Evolutionary conservation across 2,888 invertebrate species (phyloP), one percentile per base, ranked within the genome.

Genomic region (Synergus umbraculus): DNA sequence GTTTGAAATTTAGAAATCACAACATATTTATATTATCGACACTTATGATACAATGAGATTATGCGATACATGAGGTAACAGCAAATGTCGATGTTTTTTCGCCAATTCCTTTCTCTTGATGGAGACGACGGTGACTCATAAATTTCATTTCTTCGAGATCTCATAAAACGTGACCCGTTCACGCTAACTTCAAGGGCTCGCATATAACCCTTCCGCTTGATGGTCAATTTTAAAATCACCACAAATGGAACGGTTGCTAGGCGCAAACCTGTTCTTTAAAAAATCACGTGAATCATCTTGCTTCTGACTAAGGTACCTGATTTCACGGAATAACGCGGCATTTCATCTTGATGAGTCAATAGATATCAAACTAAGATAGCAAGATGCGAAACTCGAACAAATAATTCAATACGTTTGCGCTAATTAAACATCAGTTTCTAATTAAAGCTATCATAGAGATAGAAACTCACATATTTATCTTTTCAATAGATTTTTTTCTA

Each of bases 271-370:
- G 12, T 63, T 63, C 63, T 29, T 63, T 63, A 86, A 88, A 87
- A 88, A 88, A 86, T 87, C 81, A 84, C 83, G 84, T 91, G 90
- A 90, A 89, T 91, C 89, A 89, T 88, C 86, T 84, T 78, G 81
- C 79, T 87, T 85, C 87, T 87, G 87, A 88, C 85, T 87, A 88
- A 87, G 85, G 85, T 86, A 85, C 82, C 85, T 84, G 81, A 86
- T 85, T 87, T 86, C 85, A 84, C 86, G 83, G 82, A 85, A 85
- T 78, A 79, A 64, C 80, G 77, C 76, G 78, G 81, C 82, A 81
- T 81, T 82, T 82, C 84, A 81, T 81, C 73, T 67, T 78, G 81
- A 81, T 82, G 82, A 84, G 81, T 82, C 82, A 84, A 84, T 77
- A 43, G 78, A 81, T 66, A 79, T 76, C 67, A 63, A 63, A 63